Evolutionary conservation across 1,140 invertebrate species (phyloP).

Genomic region (Colletes latitarsis): DNA sequence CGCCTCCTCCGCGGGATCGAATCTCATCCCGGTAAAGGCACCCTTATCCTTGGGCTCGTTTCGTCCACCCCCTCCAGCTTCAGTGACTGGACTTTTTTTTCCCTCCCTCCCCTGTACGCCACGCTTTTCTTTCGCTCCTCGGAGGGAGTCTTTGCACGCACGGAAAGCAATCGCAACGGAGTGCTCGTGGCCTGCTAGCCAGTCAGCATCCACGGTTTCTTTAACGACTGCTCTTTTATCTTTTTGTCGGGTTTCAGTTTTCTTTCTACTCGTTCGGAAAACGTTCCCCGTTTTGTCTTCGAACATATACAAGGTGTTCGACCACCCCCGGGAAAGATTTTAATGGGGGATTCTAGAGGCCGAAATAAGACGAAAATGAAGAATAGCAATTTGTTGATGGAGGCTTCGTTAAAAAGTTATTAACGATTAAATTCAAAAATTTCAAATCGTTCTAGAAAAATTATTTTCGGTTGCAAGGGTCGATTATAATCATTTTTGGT

Average conservation of each 20-base stretch:
- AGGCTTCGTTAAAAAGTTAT: no score
- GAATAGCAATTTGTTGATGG: no score
- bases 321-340: no score
- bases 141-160: constrained; percentile 43
- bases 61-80: neutral
- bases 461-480: no score
- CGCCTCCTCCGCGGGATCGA: constrained; percentile 55
- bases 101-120: neutral
- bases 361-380: no score
- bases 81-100: neutral
- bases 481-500: no score
- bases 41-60: constrained; percentile 31
- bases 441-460: no score
- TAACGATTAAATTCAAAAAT: no score
- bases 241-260: neutral
- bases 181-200: constrained; percentile 46
- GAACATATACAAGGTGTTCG: no score
- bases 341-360: no score
- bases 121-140: constrained; percentile 16
- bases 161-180: constrained; percentile 58
- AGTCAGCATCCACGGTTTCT: constrained; percentile 38
- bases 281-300: no score
- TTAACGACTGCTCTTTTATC: constrained; percentile 49
- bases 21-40: constrained; percentile 64
- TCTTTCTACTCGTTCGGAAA: neutral